phyloP scores from a whole-genome alignment of 2,113 vertebrate species.

The Romanogobio albipinnatus region DNA sequence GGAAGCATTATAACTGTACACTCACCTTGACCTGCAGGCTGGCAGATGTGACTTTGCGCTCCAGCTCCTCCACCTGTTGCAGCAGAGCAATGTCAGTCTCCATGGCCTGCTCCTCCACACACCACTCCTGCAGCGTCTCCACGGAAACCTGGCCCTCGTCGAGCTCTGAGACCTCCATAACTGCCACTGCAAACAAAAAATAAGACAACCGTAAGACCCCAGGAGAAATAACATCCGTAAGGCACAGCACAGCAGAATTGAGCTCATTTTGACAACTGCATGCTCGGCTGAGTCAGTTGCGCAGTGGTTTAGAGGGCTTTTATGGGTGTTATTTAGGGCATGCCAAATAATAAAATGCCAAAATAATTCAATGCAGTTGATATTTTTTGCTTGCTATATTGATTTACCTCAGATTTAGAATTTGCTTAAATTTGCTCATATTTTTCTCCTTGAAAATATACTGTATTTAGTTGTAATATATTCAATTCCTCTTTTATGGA shows the following conservation, averaged over 20 bases:
- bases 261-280: conserved; percentile 13
- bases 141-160: conserved; percentile 94
- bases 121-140: conserved; percentile 94
- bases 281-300: conserved; percentile 1
- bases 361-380: neutral
- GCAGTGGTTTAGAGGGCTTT: neutral
- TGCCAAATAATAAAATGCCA: neutral
- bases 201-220: conserved; percentile 17
- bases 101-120: conserved; percentile 97
- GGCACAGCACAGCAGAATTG: neutral
- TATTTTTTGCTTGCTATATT: neutral
- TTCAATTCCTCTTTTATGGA: neutral
- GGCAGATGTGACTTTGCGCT: conserved; percentile 94
- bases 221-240: neutral
- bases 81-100: conserved; percentile 93
- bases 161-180: conserved; percentile 90
- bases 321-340: neutral
- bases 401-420: neutral
- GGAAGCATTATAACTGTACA: neutral
- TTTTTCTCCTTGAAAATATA: neutral
- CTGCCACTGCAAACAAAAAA: conserved; percentile 78
- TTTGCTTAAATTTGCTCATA: neutral
- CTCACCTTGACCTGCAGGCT: conserved; percentile 98
- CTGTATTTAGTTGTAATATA: neutral
- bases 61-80: conserved; percentile 97